A percentile compares a stretch with the other conserved stretches of the same genome.
phyloP scores from a whole-genome alignment of 2,888 invertebrate genomes.

The Drosophila atroscutellata region DNA sequence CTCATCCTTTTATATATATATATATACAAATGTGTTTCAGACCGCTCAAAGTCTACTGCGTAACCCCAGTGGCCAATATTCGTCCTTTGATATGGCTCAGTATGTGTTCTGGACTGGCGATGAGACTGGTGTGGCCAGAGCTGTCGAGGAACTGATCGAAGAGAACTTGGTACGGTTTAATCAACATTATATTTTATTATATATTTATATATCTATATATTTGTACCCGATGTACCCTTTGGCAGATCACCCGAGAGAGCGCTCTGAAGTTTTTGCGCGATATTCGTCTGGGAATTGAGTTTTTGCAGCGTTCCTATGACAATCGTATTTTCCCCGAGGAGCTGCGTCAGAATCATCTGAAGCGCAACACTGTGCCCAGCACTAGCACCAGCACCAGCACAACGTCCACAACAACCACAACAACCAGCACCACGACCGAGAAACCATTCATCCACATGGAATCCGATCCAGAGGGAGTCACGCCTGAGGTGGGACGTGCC shows the following conservation, averaged over 20 bases:
- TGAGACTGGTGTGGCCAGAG: conserved; percentile 90
- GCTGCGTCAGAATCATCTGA: conserved; percentile 81
- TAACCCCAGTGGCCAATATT: conserved; percentile 89
- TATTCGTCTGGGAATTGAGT: conserved; percentile 90
- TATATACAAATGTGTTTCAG: conserved; percentile 81
- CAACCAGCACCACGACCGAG: conserved; percentile 76
- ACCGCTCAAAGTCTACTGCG: conserved; percentile 84
- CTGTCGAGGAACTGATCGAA: conserved; percentile 91
- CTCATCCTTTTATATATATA: not conserved
- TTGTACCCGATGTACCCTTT: not conserved
- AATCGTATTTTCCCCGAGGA: conserved; percentile 83
- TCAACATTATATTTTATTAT: not conserved
- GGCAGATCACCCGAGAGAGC: conserved; percentile 90
- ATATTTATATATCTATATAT: not conserved
- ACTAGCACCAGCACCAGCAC: conserved; percentile 59
- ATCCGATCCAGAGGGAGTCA: conserved; percentile 42
- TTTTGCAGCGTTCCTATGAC: conserved; percentile 87
- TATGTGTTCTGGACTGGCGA: conserved; percentile 94
- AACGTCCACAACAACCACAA: conserved; percentile 67
- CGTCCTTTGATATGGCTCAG: conserved; percentile 92
- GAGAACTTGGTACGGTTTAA: conserved; percentile 88
- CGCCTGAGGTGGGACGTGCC: conserved; percentile 49
- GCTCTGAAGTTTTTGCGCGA: conserved; percentile 91
- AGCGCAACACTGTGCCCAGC: conserved; percentile 62
- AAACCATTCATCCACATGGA: conserved; percentile 72